Base-by-base conservation (phyloP, 2,797 vertebrate genomes). In the Gymnothorax reevesii region DNA sequence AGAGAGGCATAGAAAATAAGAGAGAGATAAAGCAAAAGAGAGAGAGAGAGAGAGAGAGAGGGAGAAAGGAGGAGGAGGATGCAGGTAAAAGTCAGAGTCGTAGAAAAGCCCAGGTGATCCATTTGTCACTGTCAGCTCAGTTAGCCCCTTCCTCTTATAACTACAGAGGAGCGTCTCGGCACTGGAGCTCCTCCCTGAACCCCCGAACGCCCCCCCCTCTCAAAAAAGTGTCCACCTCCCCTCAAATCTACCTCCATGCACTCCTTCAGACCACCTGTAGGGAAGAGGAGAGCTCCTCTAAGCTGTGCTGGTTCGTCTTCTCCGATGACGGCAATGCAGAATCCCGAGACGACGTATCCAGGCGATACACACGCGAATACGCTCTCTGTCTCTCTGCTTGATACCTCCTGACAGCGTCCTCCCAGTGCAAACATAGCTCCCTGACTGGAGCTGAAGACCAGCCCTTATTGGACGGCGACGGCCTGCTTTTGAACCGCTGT, bases 41-140 rank as follows among this genome's bases (percentile, higher is more conserved):
- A 82, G 52, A 69, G 64, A 25, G 64, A 69, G 64, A 69, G 66
- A 69, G n/a, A 69, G 22, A 85, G 62, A 5, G 84, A 73, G 64
- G 71, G 12, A 60, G 52, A 17, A 69, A 85, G 84, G 22, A 27
- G 33, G 64, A 66, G 59, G 57, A 52, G 54, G 82, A 62, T 25
- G 42, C 22, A 25, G 12, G 83, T 25, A 73, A 57, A 77, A 82
- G 10, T 60, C 82, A 59, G 42, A 60, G 57, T 49, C 55, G 80
- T 86, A 84, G 84, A 85, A 85, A 89, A 84, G 55, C 13, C 13
- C 79, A 87, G 66, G 84, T 86, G 69, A 84, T 66, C 25, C 86
- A 90, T 91, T 91, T 87, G 88, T 91, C 90, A 90, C 87, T 90
- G 89, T 90, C 91, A 90, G 69, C 77, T 86, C 57, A 55, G 77